Evolutionary conservation across 2,888 invertebrate species (phyloP), one percentile per base, ranked within the genome.

Genomic region (Seira ritae): DNA sequence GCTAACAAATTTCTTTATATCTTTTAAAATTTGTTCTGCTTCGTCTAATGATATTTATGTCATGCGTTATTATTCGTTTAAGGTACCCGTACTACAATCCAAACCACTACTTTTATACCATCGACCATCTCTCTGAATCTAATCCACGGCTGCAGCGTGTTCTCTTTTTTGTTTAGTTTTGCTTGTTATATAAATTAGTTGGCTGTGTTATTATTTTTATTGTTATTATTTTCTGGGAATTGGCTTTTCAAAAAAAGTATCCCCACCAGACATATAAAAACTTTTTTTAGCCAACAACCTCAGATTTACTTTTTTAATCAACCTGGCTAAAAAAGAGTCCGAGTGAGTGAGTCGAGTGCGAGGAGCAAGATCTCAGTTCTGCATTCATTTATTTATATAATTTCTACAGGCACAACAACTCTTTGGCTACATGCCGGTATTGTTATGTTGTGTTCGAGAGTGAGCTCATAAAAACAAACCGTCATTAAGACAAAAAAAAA

Each of bases 191-290:
- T 42, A 42, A 42, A 42, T 17, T 60, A 19, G n/a, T 60, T 60
- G 60, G 60, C 19, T 60, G 3, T 60, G 60, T n/a, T n/a, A 60
- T 60, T 67, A 23, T 67, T 70, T 20, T 70, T 70, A 70, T 50
- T 70, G 46, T 55, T 70, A 70, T 55, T n/a, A 70, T 70, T 68
- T 70, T 70, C 70, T 70, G 15, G 70, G 70, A 70, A 70, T 50
- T 70, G 70, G 20, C 70, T 70, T 70, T 70, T 70, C 12, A 37
- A 50, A 37, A 69, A 70, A 50, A 70, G 70, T 46, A 2, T 50
- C 50, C 46, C 46, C 70, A 70, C 50, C 23, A 42, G 50, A 15
- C 70, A 17, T 20, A 8, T 6, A n/a, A 66, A 8, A 66, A 19
- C 20, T 20, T 66, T 20, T 68, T n/a, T n/a, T n/a, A n/a, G 68